Base-by-base conservation (phyloP, 2,888 invertebrate species). In the Lathronympha strigana region DNA sequence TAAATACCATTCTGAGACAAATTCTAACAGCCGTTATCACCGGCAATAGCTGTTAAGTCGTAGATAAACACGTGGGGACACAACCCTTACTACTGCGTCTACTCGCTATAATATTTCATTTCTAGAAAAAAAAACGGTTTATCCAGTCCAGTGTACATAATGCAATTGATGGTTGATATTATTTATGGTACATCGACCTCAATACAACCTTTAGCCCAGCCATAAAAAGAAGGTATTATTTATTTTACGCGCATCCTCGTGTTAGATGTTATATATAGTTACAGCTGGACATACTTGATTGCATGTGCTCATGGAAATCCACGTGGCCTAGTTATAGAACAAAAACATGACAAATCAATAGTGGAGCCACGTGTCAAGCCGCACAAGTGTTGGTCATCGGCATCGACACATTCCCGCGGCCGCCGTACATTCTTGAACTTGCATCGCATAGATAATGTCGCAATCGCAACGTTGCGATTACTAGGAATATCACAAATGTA, bases 371-470 rank as follows among this genome's bases (percentile, higher is more conserved):
- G 47, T 49, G 66, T 38, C 45, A 60, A 60, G 60, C 66, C 66
- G n/a, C 28, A 54, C 60, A 54, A 61, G 54, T 61, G 66, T 38
- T 61, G 53, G 64, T 60, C 60, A 53, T 43, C 57, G n/a, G n/a
- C 57, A 50, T 53, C 45, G 57, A 17, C 47, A 40, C 49, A 50
- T 40, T 57, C 40, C 38, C 54, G 11, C 55, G 19, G 47, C 55
- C 54, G 15, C 45, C 15, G 25, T n/a, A 33, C 45, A 55, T 47
- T 47, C 58, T 36, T 58, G 58, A 23, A 47, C 58, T 58, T 47
- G 58, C 47, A 23, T 33, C n/a, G 45, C 31, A 31, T 47, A 33
- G 40, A 55, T 55, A 43, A 43, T 28, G 55, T 55, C 19, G 43
- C 43, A 40, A n/a, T n/a, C n/a, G n/a, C 43, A 25, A 43, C 55